phyloP scores from a whole-genome alignment of 2,797 vertebrate genomes.

The Galagoides demidoff region DNA sequence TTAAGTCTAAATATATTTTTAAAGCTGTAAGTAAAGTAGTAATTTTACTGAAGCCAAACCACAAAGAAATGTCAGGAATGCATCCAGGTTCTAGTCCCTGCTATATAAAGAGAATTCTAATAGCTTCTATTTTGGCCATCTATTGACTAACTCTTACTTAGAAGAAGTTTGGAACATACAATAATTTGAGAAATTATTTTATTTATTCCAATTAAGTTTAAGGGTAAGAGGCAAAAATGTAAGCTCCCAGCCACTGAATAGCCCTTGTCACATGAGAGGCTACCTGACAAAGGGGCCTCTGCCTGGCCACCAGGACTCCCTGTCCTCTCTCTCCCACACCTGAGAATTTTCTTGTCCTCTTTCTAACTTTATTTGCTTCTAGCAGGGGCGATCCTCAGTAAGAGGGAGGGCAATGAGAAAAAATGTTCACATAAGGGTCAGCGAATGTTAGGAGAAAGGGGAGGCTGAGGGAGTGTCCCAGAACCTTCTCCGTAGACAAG shows the following conservation, averaged over 20 bases:
- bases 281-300: not conserved
- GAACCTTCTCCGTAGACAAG: not conserved
- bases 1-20: slow-evolving; percentile 78
- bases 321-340: not conserved
- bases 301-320: not conserved
- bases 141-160: slow-evolving; percentile 66
- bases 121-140: slow-evolving; percentile 72
- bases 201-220: slow-evolving; percentile 40
- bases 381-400: not conserved
- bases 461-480: not conserved
- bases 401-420: not conserved
- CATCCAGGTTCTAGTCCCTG: slow-evolving; percentile 71
- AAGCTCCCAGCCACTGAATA: not conserved
- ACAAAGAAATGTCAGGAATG: slow-evolving; percentile 78
- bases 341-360: not conserved
- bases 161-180: slow-evolving; percentile 49
- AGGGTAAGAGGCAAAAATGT: not conserved
- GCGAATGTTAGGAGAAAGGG: not conserved
- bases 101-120: slow-evolving; percentile 73
- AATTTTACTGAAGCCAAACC: slow-evolving; percentile 73
- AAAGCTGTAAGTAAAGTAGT: slow-evolving; percentile 72
- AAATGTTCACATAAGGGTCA: not conserved
- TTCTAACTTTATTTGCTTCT: not conserved
- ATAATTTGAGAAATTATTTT: slow-evolving; percentile 61
- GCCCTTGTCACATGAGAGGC: not conserved